These are phyloP conservation scores for Gasterosteus aculeatus DNA, from an alignment of 2,113 vertebrate species.

Conservation along the genomic window DNA sequence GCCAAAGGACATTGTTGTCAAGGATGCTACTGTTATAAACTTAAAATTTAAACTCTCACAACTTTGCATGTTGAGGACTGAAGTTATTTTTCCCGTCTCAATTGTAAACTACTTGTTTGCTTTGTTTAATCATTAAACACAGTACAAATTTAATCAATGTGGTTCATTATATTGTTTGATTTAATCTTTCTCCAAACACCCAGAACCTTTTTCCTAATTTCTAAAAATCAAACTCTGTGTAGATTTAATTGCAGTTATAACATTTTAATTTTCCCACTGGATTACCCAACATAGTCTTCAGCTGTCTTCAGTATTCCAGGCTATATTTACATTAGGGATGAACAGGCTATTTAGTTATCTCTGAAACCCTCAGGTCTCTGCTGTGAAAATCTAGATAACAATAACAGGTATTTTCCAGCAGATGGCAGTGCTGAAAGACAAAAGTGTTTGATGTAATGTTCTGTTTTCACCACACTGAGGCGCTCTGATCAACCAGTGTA, in stretches of 20 bases:
- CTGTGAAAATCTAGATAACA: background rate
- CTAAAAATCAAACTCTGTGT: background rate
- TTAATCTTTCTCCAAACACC: background rate
- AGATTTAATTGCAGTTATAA: background rate
- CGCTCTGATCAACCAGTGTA: background rate
- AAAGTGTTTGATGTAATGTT: background rate
- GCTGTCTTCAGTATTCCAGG: constrained; percentile 3
- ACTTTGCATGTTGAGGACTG: constrained; percentile 31
- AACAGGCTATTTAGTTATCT: background rate
- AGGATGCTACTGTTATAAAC: constrained; percentile 21
- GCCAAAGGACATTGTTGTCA: constrained; percentile 45
- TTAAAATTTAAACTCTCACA: constrained; percentile 63
- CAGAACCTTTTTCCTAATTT: background rate
- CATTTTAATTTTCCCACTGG: background rate
- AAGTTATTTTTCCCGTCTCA: background rate
- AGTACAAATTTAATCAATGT: constrained; percentile 8
- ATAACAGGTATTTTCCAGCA: background rate
- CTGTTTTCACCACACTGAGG: constrained; percentile 8
- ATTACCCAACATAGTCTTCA: background rate
- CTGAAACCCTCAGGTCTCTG: background rate
- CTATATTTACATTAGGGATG: background rate
- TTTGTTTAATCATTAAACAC: constrained; percentile 49
- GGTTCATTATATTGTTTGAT: constrained; percentile 3
- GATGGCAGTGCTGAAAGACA: constrained; percentile 8
- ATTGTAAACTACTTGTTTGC: constrained; percentile 2